Base-by-base conservation (phyloP, 2,888 invertebrate genomes). In the Sisyra terminalis region DNA sequence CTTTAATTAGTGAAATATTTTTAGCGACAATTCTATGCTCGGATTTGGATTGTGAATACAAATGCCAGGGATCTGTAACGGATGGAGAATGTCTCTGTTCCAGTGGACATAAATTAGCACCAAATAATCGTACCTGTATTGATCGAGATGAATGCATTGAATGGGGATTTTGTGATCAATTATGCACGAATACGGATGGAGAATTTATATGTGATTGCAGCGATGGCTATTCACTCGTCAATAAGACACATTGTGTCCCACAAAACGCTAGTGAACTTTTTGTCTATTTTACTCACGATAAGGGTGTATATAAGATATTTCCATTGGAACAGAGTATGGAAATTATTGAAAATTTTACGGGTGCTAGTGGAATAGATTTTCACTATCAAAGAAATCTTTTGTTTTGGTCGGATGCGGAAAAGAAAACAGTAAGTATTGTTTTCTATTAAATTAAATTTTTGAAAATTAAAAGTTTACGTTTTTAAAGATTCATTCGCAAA, bases 81-180 rank as follows among this genome's bases (percentile, higher is more conserved):
- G 94, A 93, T 39, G 94, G 94, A 30, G 73, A 78, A 40, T 98
- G 97, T 63, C 81, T 78, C 46, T 98, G 97, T 64, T 79, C 80
- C 0, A 71, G 78, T 16, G 96, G 96, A 0, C 80, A 84, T 54
- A 71, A 78, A 52, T 70, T 96, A n/a, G 75, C 84, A 1, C 63
- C 79, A 4, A 84, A 88, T 58, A 87, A 88, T 56, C 71, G 80
- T 50, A 84, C 85, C 3, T 97, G 97, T 60, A 71, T 77, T 30
- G 97, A 98, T 67, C 73, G 86, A 50, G 80, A 97, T 65, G 96
- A 97, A 63, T 90, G 90, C 61, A 61, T 69, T 37, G 87, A 88
- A 63, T 90, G 89, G 89, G 89, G 89, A 32, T 86, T 75, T 61
- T 98, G 97, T 61, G 93, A 96, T 57, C 98, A 98, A 62, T 69